Evolutionary conservation across 2,888 invertebrate genomes (phyloP), one percentile per base, ranked within the genome.

Genomic region (Leptinotarsa peninsularis): DNA sequence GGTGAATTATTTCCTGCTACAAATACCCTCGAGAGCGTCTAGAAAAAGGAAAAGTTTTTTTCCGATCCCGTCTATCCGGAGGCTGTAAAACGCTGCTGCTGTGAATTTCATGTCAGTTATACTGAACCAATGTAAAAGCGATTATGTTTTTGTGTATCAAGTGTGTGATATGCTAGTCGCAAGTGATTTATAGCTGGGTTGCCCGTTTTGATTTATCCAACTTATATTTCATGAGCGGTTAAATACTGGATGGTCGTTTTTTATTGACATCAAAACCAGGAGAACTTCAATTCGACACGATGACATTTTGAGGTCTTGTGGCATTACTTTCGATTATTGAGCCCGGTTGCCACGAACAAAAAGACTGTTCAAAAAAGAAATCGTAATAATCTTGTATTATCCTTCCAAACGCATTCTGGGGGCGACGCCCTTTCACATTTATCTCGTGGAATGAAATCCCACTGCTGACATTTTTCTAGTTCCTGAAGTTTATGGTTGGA

Each of bases 1-100:
- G 23, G 58, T 21, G 58, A 58, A 58, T 58, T 58, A 58, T 58
- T 23, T 58, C 58, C 58, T 58, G 58, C 23, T 21, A 58, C 58
- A 58, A 27, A 58, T 21, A 58, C 58, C 58, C 58, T 23, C 14
- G 58, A 58, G 58, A 58, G 21, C 58, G 58, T 23, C 21, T 58
- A 13, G 13, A 58, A 58, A 23, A 23, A 58, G 58, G 21, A 58
- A 4, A 58, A 58, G 58, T 58, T 58, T 58, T 43, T 58, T 58
- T 3, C 58, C 58, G 23, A 58, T 23, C 23, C 23, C 58, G 58
- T 58, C 21, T 58, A 58, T 23, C 58, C 23, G 21, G 14, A 15
- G 23, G 58, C 23, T 23, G 58, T 58, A 27, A 58, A 58, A 58
- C 58, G 23, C 21, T 23, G 58, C 21, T 23, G 58, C 23, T 58